Evolutionary conservation across 2,113 vertebrate species (phyloP), one percentile per base, ranked within the genome.

Genomic region (Meleagris gallopavo): DNA sequence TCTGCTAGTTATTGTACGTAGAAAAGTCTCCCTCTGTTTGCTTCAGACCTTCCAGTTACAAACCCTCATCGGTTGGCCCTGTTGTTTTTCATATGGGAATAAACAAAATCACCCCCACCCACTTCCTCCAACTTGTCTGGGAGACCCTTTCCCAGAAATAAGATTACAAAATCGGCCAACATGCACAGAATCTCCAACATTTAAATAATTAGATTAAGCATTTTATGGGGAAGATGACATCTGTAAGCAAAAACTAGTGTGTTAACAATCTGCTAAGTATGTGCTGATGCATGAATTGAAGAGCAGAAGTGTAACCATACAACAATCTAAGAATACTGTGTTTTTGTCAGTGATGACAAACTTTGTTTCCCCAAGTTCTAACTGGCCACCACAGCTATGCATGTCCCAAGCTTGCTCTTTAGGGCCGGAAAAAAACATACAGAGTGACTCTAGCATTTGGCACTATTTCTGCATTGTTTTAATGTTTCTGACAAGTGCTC

Each of bases 401-500:
- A 22, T 3, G 60, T 58, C 89, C 72, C 43, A 76, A 62, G 48
- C 62, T 16, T 55, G 45, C 55, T 89, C 83, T 95, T 79, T 32
- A 78, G 76, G 78, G 80, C 81, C 22, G 43, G 66, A 83, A 70
- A 67, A 88, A 87, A 24, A 34, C 18, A 61, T 16, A 60, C 57
- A 83, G 86, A 95, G 75, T 38, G 79, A 88, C 60, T 58, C 21
- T 45, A 86, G 93, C 60, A 89, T 88, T 90, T 82, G 92, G 93
- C 67, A 45, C 76, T 61, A 27, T 93, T 94, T 96, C 94, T 91
- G 91, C 40, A 74, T 92, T 95, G 96, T 97, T 67, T 89, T 92
- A 95, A 94, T 62, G 94, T 62, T 94, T 85, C 97, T 96, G 96
- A 95, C 97, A 97, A 97, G 95, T 97, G 97, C 97, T 98, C 98